Evolutionary conservation across 2,797 vertebrate species (phyloP).

Genomic region (Alosa sapidissima): DNA sequence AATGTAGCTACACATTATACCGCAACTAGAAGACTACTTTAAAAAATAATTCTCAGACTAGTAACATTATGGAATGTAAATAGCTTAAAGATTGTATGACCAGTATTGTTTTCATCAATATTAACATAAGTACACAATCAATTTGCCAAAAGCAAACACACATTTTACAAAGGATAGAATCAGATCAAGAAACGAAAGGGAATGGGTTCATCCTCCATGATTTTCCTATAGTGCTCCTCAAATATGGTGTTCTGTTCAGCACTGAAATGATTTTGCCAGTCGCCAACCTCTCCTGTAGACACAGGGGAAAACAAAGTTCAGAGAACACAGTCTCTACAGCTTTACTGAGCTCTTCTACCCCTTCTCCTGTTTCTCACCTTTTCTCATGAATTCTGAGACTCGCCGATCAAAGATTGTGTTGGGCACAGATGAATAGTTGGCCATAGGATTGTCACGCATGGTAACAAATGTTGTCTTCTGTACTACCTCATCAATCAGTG

Average conservation of each 20-base stretch:
- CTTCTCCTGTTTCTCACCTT: conserved; percentile 61
- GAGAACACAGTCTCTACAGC: not conserved
- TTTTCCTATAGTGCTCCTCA: conserved; percentile 54
- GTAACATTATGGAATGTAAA: not conserved
- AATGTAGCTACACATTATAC: no score
- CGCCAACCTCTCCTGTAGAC: conserved; percentile 57
- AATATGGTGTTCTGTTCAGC: conserved; percentile 57
- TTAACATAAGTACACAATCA: not conserved
- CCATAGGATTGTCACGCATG: conserved; percentile 72
- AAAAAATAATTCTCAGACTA: not conserved
- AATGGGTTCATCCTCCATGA: conserved; percentile 55
- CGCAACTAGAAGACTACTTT: not conserved
- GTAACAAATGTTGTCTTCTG: conserved; percentile 66
- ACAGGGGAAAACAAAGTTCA: not conserved
- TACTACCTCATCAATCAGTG: conserved; percentile 56
- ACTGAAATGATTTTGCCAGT: conserved; percentile 63
- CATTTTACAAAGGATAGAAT: not conserved
- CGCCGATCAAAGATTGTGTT: conserved; percentile 59
- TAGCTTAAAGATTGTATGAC: not conserved
- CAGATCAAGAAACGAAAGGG: conserved; percentile 52
- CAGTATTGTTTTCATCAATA: not conserved
- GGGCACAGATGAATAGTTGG: conserved; percentile 70
- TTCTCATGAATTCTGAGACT: conserved; percentile 74
- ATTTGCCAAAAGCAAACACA: not conserved
- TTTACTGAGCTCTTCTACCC: not conserved